Conservation (phyloP, 2,113 vertebrate species). For the Synodontis membranacea region DNA sequence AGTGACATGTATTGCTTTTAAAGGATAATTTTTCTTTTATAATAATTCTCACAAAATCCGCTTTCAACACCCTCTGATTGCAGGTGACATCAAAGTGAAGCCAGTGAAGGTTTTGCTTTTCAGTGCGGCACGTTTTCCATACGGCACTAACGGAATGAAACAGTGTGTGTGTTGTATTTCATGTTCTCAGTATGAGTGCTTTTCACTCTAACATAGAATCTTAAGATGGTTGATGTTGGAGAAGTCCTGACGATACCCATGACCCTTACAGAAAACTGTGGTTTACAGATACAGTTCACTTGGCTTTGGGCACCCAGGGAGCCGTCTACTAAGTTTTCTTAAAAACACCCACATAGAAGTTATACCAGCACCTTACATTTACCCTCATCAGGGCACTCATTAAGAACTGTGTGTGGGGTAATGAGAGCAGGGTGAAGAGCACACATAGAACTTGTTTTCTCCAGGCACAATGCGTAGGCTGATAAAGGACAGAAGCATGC, state of each 20-base stretch:
- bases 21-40: no score
- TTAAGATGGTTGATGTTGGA: no score
- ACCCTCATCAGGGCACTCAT: not conserved
- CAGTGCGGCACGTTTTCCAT: not conserved
- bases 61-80: no score
- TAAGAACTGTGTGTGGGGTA: not conserved
- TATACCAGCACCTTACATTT: not conserved
- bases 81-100: no score
- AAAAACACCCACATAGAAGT: not conserved
- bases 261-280: not conserved
- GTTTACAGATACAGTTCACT: not conserved
- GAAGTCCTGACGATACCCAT: not conserved
- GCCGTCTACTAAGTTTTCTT: not conserved
- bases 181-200: not conserved
- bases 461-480: not conserved
- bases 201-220: not conserved
- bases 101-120: not conserved
- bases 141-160: not conserved
- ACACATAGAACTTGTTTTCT: not conserved
- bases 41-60: no score
- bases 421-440: not conserved
- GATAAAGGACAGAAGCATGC: not conserved
- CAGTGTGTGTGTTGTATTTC: not conserved
- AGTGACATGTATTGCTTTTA: no score
- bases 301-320: not conserved